Evolutionary conservation across 1,140 invertebrate species (phyloP).

Genomic region (Sitobion miscanthi): DNA sequence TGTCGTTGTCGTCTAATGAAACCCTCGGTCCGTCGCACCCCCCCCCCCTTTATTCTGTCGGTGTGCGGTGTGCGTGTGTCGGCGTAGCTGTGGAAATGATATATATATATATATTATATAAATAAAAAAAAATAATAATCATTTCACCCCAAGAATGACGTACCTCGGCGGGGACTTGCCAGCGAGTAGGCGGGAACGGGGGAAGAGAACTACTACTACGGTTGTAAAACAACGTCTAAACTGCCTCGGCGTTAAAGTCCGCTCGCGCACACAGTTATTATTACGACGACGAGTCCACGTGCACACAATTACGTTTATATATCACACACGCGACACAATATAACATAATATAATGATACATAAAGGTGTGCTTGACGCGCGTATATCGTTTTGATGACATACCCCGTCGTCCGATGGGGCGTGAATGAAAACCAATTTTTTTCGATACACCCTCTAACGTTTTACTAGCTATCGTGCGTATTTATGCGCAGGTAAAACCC

Average conservation of each 20-base stretch:
- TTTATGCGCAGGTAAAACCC: neutral
- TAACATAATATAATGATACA: neutral
- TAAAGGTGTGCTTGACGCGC: neutral
- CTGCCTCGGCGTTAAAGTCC: slow-evolving; percentile 20
- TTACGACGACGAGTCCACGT: neutral
- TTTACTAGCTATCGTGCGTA: neutral
- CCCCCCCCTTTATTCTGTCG: neutral
- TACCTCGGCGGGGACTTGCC: neutral
- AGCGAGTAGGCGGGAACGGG: neutral
- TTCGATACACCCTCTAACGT: neutral
- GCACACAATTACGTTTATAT: neutral
- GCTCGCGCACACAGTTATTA: neutral
- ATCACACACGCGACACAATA: neutral
- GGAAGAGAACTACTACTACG: neutral
- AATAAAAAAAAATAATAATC: neutral
- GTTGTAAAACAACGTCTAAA: slow-evolving; percentile 46
- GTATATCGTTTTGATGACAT: slow-evolving; percentile 5
- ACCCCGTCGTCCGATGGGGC: neutral
- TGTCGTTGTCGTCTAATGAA: slow-evolving; percentile 42
- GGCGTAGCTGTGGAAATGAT: neutral
- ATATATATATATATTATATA: neutral
- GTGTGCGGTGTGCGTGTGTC: neutral
- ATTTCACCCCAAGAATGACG: neutral
- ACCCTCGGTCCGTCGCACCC: neutral
- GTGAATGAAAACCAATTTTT: slow-evolving; percentile 18